Base-by-base conservation (phyloP, 2,113 vertebrate genomes). In the Burhinus oedicnemus region DNA sequence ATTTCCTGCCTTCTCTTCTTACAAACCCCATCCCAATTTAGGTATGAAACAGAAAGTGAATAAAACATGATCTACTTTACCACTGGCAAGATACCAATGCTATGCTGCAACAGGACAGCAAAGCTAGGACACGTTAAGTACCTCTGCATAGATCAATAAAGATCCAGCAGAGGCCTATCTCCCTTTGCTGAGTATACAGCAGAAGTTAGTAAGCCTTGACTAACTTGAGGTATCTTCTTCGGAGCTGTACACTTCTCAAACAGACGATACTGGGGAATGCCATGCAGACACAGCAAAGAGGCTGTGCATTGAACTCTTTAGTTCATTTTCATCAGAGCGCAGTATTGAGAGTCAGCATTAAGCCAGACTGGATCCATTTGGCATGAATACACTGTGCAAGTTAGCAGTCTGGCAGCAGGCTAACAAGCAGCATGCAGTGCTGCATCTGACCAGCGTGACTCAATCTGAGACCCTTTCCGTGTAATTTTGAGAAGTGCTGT, bases 351-450 rank as follows among this genome's bases (percentile, higher is more conserved):
- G 3, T 45, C 22, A 45, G 45, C 51, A 32, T 5, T 36, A 42
- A 5, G 1, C 52, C 66, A 66, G 25, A n/a, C 58, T 11, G 55
- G 16, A 84, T 6, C 23, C 25, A 2, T 6, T 4, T 15, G 44
- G 23, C 30, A 22, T 0, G 0, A 79, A 60, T 1, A 26, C 23
- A 1, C 17, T 2, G 23, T 14, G 44, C 47, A 52, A 55, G 38
- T 2, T 5, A 18, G 32, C 22, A 7, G 10, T 49, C 78, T 9
- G 44, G 64, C 78, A 90, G 75, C 34, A 71, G 74, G 4, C 42
- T 27, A 4, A 12, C 1, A 18, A 83, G 44, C 65, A 80, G 83
- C n/a, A 1, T 0, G 0, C 47, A 44, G 77, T 1, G 0, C 61
- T 64, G 25, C n/a, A 6, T 40, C 74, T 47, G 47, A 92, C 27